phyloP scores from a whole-genome alignment of 2,113 vertebrate species.

The Dermatemys mawii region DNA sequence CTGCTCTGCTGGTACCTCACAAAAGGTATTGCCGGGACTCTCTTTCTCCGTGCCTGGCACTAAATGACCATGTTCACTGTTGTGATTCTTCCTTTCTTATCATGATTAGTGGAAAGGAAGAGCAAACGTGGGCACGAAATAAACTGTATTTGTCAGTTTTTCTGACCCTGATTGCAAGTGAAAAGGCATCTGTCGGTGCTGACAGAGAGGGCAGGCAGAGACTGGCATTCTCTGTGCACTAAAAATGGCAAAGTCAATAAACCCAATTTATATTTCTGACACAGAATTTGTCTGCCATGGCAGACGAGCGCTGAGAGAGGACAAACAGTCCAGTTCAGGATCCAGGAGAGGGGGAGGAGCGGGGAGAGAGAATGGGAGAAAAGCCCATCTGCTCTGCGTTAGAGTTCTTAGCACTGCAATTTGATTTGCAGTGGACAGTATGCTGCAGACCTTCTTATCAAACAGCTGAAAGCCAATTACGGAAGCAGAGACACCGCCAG shows the following conservation, averaged over 20 bases:
- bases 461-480: conserved; percentile 41
- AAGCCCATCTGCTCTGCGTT: not conserved
- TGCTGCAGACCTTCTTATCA: not conserved
- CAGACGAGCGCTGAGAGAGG: rapidly evolving
- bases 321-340: rapidly evolving
- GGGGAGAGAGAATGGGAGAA: not conserved
- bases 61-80: not conserved
- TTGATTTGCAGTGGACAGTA: not conserved
- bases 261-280: not conserved
- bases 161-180: not conserved
- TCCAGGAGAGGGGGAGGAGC: not conserved
- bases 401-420: rapidly evolving
- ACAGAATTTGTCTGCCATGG: rapidly evolving
- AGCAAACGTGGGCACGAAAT: rapidly evolving
- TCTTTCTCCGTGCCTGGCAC: rapidly evolving
- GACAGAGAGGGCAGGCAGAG: not conserved
- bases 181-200: not conserved
- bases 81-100: not conserved
- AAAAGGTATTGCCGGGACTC: not conserved
- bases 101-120: not conserved
- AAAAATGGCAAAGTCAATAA: not conserved
- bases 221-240: not conserved
- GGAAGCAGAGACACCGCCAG: conserved; percentile 31
- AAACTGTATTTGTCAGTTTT: not conserved
- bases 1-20: not conserved